phyloP scores from a whole-genome alignment of 2,888 invertebrate genomes.

The Microplitis deprimator region DNA sequence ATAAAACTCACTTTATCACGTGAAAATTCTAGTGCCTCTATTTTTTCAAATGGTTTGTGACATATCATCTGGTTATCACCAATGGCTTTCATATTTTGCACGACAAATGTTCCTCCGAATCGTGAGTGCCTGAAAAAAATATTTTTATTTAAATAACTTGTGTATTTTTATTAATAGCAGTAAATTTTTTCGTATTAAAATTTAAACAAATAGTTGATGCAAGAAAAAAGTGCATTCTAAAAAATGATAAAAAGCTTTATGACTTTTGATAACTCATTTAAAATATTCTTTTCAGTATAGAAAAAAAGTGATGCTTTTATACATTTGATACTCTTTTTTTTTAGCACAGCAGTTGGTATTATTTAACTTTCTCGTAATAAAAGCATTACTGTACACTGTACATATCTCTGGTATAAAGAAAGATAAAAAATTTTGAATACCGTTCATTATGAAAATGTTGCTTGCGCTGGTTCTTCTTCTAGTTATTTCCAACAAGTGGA shows the following conservation, averaged over 20 bases:
- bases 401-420: constrained; percentile 11
- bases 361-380: neutral
- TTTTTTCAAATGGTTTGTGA: constrained; percentile 86
- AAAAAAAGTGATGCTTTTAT: neutral
- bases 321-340: neutral
- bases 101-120: constrained; percentile 94
- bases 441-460: constrained; percentile 38
- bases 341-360: neutral
- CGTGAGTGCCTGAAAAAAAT: constrained; percentile 82
- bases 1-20: constrained; percentile 75
- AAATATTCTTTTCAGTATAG: neutral
- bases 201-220: neutral
- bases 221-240: neutral
- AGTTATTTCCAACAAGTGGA: constrained; percentile 52
- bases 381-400: constrained; percentile 14
- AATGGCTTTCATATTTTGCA: constrained; percentile 94
- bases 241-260: neutral
- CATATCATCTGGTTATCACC: constrained; percentile 88
- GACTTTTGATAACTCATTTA: neutral
- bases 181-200: neutral
- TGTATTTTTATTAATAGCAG: too few species aligned
- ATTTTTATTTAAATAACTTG: neutral
- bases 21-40: constrained; percentile 85
- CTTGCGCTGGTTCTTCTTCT: constrained; percentile 44
- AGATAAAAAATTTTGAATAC: constrained; percentile 20